Percentiles rank a stretch among this genome's conserved stretches.
Conservation (phyloP, 1,140 invertebrate species). For the Samia ricini region DNA sequence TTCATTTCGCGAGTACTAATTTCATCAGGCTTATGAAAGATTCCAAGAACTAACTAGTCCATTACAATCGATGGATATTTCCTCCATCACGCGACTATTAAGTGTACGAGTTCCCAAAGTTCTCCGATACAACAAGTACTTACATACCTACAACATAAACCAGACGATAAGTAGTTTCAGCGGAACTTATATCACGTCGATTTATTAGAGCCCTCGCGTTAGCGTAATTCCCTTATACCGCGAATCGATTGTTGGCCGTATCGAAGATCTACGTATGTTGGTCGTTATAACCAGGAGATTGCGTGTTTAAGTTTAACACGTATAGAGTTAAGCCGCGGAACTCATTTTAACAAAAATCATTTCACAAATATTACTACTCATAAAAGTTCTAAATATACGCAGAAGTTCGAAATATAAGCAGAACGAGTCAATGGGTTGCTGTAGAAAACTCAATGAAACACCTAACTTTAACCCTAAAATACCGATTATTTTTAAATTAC, state of each 20-base stretch:
- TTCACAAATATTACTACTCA: too few species aligned
- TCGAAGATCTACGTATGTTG: constrained; percentile 2
- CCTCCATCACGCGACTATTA: background rate
- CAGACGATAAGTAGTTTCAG: constrained; percentile 3
- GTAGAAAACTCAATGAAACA: too few species aligned
- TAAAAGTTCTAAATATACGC: too few species aligned
- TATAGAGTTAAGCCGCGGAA: constrained; percentile 8
- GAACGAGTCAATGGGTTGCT: too few species aligned
- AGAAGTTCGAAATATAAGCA: too few species aligned
- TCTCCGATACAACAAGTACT: background rate
- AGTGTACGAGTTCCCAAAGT: background rate
- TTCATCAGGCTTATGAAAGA: too few species aligned
- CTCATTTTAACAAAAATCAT: background rate
- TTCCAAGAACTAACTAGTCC: too few species aligned
- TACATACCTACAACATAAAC: background rate
- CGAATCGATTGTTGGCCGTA: background rate
- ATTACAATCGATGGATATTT: too few species aligned
- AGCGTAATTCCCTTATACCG: background rate
- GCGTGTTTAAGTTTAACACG: constrained; percentile 15
- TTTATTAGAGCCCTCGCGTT: background rate
- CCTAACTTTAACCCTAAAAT: too few species aligned
- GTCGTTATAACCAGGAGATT: constrained; percentile 7
- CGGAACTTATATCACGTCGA: background rate
- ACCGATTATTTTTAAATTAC: too few species aligned
- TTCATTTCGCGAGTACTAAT: too few species aligned